Conservation (phyloP, 2,797 vertebrate genomes). For the Danionella dracula region DNA sequence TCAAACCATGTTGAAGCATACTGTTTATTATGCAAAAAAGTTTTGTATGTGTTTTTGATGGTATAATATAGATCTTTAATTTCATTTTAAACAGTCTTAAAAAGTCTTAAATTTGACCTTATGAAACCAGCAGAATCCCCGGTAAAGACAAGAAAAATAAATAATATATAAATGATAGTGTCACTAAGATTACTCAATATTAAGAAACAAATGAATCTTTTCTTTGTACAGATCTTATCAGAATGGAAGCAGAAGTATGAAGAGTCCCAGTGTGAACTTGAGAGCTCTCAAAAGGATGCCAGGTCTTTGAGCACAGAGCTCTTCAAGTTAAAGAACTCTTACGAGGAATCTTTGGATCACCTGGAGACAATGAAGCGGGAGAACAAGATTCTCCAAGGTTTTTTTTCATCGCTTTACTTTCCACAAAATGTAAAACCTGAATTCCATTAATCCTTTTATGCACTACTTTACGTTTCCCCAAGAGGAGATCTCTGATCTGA, state of each 20-base stretch:
- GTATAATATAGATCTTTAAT: no score
- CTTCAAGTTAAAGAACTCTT: slow-evolving; percentile 58
- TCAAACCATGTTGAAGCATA: no score
- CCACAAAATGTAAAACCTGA: no score
- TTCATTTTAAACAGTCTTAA: no score
- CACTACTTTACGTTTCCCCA: slow-evolving; percentile 5
- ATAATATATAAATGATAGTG: no score
- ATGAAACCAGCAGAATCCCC: no score
- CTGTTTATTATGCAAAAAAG: no score
- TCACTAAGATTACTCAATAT: no score
- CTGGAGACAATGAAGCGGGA: slow-evolving; percentile 63
- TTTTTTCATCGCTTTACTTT: no score
- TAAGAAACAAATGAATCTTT: not conserved
- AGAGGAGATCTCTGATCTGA: slow-evolving; percentile 56
- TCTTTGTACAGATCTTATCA: slow-evolving; percentile 41
- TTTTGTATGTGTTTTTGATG: no score
- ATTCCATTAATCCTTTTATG: not conserved
- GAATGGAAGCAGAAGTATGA: slow-evolving; percentile 63
- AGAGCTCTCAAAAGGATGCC: slow-evolving; percentile 56
- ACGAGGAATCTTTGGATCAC: slow-evolving; percentile 54
- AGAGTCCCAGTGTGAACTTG: slow-evolving; percentile 55
- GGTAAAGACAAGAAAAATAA: no score
- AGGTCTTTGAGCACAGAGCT: slow-evolving; percentile 65
- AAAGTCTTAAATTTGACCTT: no score
- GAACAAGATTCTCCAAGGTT: slow-evolving; percentile 78